phyloP scores from a whole-genome alignment of 1,140 invertebrate species.

The Saccostrea echinata region DNA sequence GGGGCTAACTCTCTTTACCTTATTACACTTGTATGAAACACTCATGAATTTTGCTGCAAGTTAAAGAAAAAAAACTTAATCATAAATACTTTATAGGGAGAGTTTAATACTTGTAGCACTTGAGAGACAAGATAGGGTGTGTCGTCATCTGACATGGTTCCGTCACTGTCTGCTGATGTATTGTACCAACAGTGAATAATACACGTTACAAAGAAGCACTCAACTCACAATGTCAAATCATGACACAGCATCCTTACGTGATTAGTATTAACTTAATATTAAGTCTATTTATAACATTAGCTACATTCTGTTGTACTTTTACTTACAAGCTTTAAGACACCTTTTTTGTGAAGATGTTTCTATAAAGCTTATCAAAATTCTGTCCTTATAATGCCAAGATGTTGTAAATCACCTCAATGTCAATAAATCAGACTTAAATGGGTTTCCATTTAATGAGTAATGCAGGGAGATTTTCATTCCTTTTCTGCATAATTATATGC shows the following conservation, averaged over 20 bases:
- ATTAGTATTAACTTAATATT: conserved; percentile 10
- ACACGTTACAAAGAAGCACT: neutral
- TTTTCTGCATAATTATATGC: conserved; percentile 30
- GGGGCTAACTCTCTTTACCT: neutral
- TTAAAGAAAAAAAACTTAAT: no score
- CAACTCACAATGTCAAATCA: neutral
- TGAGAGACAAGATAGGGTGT: no score
- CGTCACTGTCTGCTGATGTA: neutral
- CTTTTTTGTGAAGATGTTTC: conserved; percentile 7
- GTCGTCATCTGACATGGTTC: neutral
- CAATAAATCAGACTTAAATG: conserved; percentile 35
- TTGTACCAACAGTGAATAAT: neutral
- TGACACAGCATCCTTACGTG: conserved; percentile 19
- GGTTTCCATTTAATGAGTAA: conserved; percentile 10
- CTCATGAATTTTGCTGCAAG: neutral
- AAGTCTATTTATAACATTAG: neutral
- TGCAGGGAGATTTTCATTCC: conserved; percentile 24
- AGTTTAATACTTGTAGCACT: no score
- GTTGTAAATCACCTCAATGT: conserved; percentile 5
- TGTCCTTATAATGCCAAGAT: neutral
- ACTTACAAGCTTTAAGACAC: neutral
- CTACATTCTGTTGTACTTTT: neutral
- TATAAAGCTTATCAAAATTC: conserved; percentile 3
- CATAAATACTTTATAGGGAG: no score
- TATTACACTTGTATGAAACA: neutral